A percentile compares a stretch with the other conserved stretches of the same genome.
Evolutionary conservation across 2,888 invertebrate genomes (phyloP).

Genomic region (Hyles lineata): DNA sequence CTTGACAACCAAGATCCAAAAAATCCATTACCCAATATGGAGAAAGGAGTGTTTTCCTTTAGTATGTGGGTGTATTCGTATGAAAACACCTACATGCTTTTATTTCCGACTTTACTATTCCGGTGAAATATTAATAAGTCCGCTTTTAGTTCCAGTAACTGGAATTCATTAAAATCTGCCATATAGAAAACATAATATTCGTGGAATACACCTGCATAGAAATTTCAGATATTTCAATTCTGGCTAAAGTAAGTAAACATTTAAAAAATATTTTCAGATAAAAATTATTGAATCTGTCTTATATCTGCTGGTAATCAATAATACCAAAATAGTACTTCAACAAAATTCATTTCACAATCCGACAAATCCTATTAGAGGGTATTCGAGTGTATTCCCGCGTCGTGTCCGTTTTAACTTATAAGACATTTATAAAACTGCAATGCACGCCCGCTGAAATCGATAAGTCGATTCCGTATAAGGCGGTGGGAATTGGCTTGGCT

Average conservation of each 20-base stretch:
- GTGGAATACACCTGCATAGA: too few relatives aligned
- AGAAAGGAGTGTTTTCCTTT: too few relatives aligned
- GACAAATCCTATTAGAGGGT: neutral
- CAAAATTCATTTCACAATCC: neutral
- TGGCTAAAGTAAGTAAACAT: neutral
- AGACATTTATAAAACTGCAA: constrained; percentile 6
- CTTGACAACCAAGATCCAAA: too few relatives aligned
- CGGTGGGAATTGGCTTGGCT: neutral
- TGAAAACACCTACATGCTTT: too few relatives aligned
- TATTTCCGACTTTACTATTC: too few relatives aligned
- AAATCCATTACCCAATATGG: too few relatives aligned
- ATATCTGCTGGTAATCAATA: neutral
- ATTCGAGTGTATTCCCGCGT: neutral
- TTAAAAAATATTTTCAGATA: neutral
- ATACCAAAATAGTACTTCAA: neutral
- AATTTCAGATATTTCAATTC: too few relatives aligned
- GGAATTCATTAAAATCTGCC: too few relatives aligned
- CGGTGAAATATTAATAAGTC: too few relatives aligned
- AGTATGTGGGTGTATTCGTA: neutral
- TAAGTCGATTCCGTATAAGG: neutral
- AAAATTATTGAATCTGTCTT: too few relatives aligned
- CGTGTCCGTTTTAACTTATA: neutral
- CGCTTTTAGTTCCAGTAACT: too few relatives aligned
- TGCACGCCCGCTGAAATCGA: constrained; percentile 1
- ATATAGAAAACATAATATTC: too few relatives aligned